Conservation (phyloP, 2,888 invertebrate species). For the Nomada lathburiana region DNA sequence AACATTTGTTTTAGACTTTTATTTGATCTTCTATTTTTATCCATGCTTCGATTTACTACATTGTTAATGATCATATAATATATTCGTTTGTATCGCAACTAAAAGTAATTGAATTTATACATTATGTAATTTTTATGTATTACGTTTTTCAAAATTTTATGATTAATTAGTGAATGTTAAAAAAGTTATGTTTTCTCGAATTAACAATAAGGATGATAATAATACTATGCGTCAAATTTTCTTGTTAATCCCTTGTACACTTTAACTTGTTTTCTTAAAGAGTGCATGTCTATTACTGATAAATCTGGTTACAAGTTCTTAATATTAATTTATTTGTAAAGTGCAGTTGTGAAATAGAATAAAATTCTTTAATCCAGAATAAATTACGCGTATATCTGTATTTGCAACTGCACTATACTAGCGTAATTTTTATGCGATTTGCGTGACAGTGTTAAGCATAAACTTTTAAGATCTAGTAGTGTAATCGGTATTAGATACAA, state of each 20-base stretch:
- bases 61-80: not conserved
- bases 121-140: constrained; percentile 4
- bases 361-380: constrained; percentile 16
- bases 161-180: not conserved
- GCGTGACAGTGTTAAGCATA: constrained; percentile 24
- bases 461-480: constrained; percentile 30
- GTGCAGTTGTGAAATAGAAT: constrained; percentile 34
- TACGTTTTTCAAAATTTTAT: constrained; percentile 4
- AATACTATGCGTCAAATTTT: constrained; percentile 22
- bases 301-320: constrained; percentile 19
- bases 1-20: constrained; percentile 6
- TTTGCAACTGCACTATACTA: constrained; percentile 27
- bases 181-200: constrained; percentile 23
- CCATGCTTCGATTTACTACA: not conserved
- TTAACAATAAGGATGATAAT: constrained; percentile 58
- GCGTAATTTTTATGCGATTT: constrained; percentile 40
- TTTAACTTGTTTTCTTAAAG: constrained; percentile 12
- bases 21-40: constrained; percentile 11
- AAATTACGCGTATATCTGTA: constrained; percentile 1
- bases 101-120: not conserved
- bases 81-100: not conserved
- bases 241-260: constrained; percentile 24
- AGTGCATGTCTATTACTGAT: constrained; percentile 24
- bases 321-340: constrained; percentile 44
- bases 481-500: constrained; percentile 21